These are phyloP conservation scores for Polymixis flavicincta DNA, from an alignment of 2,888 invertebrate genomes.

Conservation along the genomic window DNA sequence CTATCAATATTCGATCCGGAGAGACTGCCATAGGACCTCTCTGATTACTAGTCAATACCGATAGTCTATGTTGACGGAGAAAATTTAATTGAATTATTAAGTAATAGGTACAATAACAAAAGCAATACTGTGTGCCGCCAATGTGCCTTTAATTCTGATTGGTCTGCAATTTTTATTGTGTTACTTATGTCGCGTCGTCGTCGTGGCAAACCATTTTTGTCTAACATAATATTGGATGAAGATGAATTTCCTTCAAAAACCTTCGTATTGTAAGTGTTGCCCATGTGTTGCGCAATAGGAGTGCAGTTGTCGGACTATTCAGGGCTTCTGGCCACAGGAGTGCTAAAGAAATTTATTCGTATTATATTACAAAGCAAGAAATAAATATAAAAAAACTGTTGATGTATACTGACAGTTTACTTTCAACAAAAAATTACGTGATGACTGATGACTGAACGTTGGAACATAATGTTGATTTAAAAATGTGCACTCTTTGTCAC, in stretches of 20 bases:
- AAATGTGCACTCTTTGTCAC: not conserved
- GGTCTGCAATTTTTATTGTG: too few species aligned
- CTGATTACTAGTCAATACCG: constrained; percentile 2
- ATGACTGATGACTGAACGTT: constrained; percentile 36
- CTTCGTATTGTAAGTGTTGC: too few species aligned
- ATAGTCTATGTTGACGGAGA: not conserved
- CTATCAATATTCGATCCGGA: constrained; percentile 26
- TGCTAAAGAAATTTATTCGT: not conserved
- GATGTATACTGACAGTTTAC: constrained; percentile 24
- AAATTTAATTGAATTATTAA: not conserved
- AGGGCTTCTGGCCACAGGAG: not conserved
- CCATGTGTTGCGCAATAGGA: too few species aligned
- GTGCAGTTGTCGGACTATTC: not conserved
- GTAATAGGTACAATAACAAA: too few species aligned
- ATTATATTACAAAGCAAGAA: constrained; percentile 27
- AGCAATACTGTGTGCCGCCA: too few species aligned
- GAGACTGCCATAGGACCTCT: constrained; percentile 26
- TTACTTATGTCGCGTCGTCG: too few species aligned
- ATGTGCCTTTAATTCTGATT: too few species aligned
- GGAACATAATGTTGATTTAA: not conserved
- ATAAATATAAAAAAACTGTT: not conserved
- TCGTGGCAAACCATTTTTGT: too few species aligned
- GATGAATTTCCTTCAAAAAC: too few species aligned
- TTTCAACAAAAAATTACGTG: constrained; percentile 37
- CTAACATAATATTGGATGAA: too few species aligned